phyloP scores from a whole-genome alignment of 2,888 invertebrate genomes.

The Aporophyla lueneburgensis region DNA sequence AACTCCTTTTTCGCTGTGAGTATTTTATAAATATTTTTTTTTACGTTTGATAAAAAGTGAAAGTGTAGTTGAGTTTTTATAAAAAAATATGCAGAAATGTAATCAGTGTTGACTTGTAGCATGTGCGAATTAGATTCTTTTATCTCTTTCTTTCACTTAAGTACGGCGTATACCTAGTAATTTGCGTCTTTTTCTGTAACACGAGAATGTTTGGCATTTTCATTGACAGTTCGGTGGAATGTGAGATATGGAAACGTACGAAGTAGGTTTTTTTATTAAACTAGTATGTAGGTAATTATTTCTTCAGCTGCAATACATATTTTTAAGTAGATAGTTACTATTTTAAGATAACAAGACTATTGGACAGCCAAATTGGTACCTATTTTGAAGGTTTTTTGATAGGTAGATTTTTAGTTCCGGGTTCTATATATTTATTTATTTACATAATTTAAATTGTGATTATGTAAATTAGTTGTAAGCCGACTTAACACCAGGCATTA shows the following conservation, averaged over 20 bases:
- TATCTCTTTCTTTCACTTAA: conserved; percentile 26
- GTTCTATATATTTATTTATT: neutral
- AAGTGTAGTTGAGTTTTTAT: conserved; percentile 6
- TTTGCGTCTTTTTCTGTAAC: conserved; percentile 7
- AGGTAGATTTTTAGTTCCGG: neutral
- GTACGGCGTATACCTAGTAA: neutral
- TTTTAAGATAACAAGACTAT: neutral
- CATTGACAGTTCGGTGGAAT: neutral
- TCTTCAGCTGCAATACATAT: neutral
- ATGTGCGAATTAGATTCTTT: conserved; percentile 37
- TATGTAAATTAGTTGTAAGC: neutral
- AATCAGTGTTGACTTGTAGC: conserved; percentile 7
- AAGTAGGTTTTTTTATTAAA: neutral
- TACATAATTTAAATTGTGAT: neutral
- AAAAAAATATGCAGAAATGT: conserved; percentile 13
- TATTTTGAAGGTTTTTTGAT: neutral
- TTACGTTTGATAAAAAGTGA: conserved; percentile 22
- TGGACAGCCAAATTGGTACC: neutral
- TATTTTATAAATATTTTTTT: conserved; percentile 6
- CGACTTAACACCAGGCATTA: neutral
- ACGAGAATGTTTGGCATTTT: conserved; percentile 20
- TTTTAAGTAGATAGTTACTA: neutral
- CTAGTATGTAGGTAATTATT: neutral
- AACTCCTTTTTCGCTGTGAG: conserved; percentile 30
- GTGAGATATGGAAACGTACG: neutral